Evolutionary conservation across 2,888 invertebrate genomes (phyloP).

Genomic region (Tanaodytes sp.): DNA sequence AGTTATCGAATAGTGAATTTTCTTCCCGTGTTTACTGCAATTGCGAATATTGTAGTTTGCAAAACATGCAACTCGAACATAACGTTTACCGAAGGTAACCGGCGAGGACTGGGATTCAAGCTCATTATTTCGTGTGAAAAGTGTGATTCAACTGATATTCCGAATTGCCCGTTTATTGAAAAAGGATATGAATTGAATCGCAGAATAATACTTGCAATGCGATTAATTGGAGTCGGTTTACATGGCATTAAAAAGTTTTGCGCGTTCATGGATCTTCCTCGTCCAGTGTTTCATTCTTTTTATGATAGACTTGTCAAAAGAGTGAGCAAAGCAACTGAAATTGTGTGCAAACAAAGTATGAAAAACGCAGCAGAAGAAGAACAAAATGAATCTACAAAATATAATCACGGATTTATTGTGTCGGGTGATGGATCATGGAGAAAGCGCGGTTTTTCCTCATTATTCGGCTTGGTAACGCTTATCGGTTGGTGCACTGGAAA

Average conservation of each 20-base stretch:
- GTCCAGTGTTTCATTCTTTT: conserved; percentile 55
- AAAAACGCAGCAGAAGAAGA: conserved; percentile 34
- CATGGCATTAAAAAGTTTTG: conserved; percentile 51
- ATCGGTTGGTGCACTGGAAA: conserved; percentile 48
- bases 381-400: conserved; percentile 7
- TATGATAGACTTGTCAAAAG: conserved; percentile 32
- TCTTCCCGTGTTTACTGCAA: conserved; percentile 4
- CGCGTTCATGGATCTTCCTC: conserved; percentile 55
- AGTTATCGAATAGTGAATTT: conserved; percentile 20
- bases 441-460: too few relatives aligned
- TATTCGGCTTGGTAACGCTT: conserved; percentile 12
- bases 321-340: conserved; percentile 23
- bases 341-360: conserved; percentile 36
- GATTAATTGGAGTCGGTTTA: too few relatives aligned
- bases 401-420: conserved; percentile 35
- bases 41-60: conserved; percentile 3
- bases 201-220: conserved; percentile 55
- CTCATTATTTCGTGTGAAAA: conserved; percentile 11
- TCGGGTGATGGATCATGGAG: conserved; percentile 50
- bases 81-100: neutral
- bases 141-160: conserved; percentile 2
- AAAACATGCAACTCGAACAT: conserved; percentile 2
- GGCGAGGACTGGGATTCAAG: conserved; percentile 6
- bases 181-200: conserved; percentile 32
- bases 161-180: conserved; percentile 7